Evolutionary conservation across 2,797 vertebrate genomes (phyloP), one percentile per base, ranked within the genome.

Genomic region (Rhodeus uyekii): DNA sequence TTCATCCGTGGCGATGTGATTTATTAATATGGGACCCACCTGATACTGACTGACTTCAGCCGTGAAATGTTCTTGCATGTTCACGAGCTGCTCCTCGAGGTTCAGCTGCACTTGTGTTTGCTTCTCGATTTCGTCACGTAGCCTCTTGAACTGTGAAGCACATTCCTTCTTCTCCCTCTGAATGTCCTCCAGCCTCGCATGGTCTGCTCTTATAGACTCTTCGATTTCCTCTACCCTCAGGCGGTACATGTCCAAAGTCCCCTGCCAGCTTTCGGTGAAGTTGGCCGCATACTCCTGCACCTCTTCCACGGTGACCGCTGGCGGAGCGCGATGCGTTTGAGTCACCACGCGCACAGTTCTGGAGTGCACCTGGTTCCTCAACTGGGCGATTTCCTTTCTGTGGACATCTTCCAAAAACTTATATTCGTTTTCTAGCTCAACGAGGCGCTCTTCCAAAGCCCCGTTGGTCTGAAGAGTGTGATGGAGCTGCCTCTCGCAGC

Each of bases 211-310:
- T 8, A 96, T 92, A 0, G 93, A 90, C 78, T 91, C 92, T 88
- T 98, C 96, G 90, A 98, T 94, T 76, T 93, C 92, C 3, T 95
- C 94, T 78, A 98, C 93, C 86, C 95, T 94, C 82, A 89, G 90
- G 83, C 96, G 96, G 90, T 97, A 97, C 90, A 95, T 92, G 34
- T 94, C 93, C 58, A 95, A 92, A 0, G 94, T 95, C 76, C 96
- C 95, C 8, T 88, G 91, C 94, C 97, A 97, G 65, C 92, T 93
- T 48, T 97, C 94, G 65, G 94, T 92, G 72, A 97, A 85, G 69
- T 93, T 92, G 24, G 92, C 91, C 61, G 95, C 94, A 76, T 92
- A 96, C 75, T 92, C 89, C 72, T 96, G 95, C 80, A 96, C 89
- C 80, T 96, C 95, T 69, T 93, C 95, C 89, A 91, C 19, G 72